These are phyloP conservation scores for Euwallacea similis DNA, from an alignment of 1,140 invertebrate species.

Conservation along the genomic window DNA sequence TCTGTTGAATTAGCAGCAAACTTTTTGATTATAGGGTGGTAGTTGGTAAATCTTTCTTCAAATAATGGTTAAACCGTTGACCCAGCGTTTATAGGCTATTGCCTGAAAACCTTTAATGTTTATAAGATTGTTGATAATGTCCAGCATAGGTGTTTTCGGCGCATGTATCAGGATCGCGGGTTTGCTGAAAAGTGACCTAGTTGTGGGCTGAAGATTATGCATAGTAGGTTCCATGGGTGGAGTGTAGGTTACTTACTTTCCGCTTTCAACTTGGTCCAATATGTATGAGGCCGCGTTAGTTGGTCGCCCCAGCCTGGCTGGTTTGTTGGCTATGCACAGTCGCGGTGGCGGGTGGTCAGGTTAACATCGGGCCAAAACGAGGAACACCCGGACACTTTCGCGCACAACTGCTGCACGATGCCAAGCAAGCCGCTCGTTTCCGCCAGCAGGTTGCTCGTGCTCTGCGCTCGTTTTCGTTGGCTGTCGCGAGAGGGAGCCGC, in stretches of 20 bases:
- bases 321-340: conserved; percentile 33
- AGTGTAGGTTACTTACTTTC: conserved; percentile 30
- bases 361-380: conserved; percentile 37
- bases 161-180: neutral
- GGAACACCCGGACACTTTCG: conserved; percentile 24
- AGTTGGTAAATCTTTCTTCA: no score
- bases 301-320: conserved; percentile 34
- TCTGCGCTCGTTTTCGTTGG: neutral
- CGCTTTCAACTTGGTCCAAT: conserved; percentile 32
- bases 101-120: no score
- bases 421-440: conserved; percentile 28
- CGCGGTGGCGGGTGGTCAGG: conserved; percentile 35
- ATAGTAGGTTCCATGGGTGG: conserved; percentile 10
- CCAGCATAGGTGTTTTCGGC: neutral
- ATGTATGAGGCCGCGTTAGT: conserved; percentile 31
- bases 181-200: conserved; percentile 11
- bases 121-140: no score
- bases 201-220: neutral
- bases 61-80: no score
- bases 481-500: conserved; percentile 13
- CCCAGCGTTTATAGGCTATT: no score
- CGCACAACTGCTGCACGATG: conserved; percentile 36
- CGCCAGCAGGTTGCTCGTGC: conserved; percentile 12
- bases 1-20: no score
- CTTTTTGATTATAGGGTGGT: no score